A percentile compares a stretch with the other conserved stretches of the same genome.
Evolutionary conservation across 2,797 vertebrate species (phyloP).

Genomic region (Semaprochilodus insignis): DNA sequence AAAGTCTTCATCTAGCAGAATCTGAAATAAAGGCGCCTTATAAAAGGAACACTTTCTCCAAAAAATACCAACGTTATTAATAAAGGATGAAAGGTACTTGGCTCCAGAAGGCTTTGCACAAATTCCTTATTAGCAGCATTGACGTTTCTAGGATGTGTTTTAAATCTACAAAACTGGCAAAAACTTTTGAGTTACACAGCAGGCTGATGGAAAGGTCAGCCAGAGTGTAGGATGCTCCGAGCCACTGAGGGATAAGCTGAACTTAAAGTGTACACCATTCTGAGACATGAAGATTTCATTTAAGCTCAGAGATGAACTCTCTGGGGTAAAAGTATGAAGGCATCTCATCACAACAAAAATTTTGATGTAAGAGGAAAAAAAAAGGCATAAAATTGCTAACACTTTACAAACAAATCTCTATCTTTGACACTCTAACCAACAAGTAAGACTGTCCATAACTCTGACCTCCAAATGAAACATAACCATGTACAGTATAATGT

Average conservation of each 20-base stretch:
- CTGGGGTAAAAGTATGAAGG: conserved; percentile 11
- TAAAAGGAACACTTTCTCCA: not conserved
- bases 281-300: conserved; percentile 28
- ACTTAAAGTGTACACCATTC: conserved; percentile 31
- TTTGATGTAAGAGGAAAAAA: conserved; percentile 15
- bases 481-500: not conserved
- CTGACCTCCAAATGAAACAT: not conserved
- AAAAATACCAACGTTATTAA: not conserved
- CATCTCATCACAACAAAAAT: conserved; percentile 15
- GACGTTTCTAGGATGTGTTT: conserved; percentile 1
- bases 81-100: not conserved
- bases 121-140: not conserved
- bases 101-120: not conserved
- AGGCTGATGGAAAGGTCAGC: conserved; percentile 34
- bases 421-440: not conserved
- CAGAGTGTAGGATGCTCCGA: conserved; percentile 18
- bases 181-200: not conserved
- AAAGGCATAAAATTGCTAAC: not conserved
- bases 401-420: not conserved
- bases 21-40: not conserved
- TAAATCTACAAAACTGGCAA: conserved; percentile 10
- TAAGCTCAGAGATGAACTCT: conserved; percentile 38
- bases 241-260: conserved; percentile 30
- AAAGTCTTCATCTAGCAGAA: not conserved
- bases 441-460: not conserved